Percentiles rank a stretch among this genome's conserved stretches.
Evolutionary conservation across 2,888 invertebrate genomes (phyloP).

Genomic region (Drosophila acutilabella): DNA sequence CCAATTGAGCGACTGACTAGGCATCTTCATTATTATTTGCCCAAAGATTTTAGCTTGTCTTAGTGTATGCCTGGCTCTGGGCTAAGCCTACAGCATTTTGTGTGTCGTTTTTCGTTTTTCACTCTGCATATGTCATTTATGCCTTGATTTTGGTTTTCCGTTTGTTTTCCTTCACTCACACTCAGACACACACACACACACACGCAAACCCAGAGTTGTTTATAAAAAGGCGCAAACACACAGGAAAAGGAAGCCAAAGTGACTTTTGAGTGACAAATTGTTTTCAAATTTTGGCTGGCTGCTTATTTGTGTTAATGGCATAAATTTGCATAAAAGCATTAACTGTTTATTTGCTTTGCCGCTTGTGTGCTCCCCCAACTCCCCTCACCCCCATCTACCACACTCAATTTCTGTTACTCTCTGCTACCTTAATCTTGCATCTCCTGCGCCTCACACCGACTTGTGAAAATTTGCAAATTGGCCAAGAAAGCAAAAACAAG

Average conservation of each 20-base stretch:
- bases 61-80: neutral
- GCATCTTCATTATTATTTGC: constrained; percentile 74
- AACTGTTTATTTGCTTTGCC: constrained; percentile 81
- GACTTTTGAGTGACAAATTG: constrained; percentile 82
- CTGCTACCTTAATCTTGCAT: constrained; percentile 51
- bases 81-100: constrained; percentile 32
- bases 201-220: constrained; percentile 29
- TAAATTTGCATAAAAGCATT: constrained; percentile 82
- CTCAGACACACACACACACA: constrained; percentile 21
- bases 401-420: too few species aligned
- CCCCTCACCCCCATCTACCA: neutral
- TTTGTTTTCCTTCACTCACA: constrained; percentile 37
- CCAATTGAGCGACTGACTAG: constrained; percentile 65
- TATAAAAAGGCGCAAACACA: constrained; percentile 29
- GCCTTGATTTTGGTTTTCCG: constrained; percentile 66
- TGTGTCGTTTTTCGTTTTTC: constrained; percentile 15
- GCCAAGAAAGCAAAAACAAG: constrained; percentile 67
- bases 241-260: constrained; percentile 59
- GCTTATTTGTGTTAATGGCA: constrained; percentile 82
- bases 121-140: constrained; percentile 71
- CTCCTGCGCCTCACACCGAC: constrained; percentile 35
- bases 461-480: constrained; percentile 77
- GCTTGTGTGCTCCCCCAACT: constrained; percentile 48
- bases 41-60: constrained; percentile 13
- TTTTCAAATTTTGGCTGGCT: constrained; percentile 77